These are phyloP conservation scores for Crossocerus cetratus DNA, from an alignment of 2,888 invertebrate species.

Conservation along the genomic window DNA sequence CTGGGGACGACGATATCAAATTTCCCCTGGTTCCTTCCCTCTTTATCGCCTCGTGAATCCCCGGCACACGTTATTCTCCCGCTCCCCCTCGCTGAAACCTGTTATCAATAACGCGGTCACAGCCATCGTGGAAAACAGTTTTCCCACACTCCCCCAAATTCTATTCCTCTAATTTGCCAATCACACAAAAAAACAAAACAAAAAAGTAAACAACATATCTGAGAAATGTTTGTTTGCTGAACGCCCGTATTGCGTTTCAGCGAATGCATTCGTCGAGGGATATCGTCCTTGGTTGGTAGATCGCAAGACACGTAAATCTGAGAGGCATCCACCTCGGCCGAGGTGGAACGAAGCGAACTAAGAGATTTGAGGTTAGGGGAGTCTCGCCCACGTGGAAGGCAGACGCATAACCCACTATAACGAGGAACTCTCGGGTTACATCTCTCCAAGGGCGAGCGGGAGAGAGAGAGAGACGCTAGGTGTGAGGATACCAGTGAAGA, in stretches of 20 bases:
- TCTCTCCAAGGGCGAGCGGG: constrained; percentile 26
- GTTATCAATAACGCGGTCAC: constrained; percentile 24
- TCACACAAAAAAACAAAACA: no score
- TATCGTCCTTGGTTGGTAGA: background rate
- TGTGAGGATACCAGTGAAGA: constrained; percentile 39
- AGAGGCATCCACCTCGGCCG: no score
- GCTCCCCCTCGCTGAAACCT: constrained; percentile 8
- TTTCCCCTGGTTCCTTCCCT: constrained; percentile 41
- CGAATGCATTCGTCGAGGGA: no score
- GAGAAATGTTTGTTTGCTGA: no score
- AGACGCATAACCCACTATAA: constrained; percentile 45
- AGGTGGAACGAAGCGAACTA: constrained; percentile 23
- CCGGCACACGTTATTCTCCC: constrained; percentile 17
- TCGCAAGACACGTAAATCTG: background rate
- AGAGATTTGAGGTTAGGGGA: constrained; percentile 45
- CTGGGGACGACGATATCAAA: constrained; percentile 60
- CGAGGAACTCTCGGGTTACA: constrained; percentile 48
- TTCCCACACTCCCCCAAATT: no score
- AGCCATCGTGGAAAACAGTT: no score
- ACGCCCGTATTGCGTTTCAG: no score
- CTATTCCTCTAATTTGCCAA: no score
- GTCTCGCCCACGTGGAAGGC: constrained; percentile 41
- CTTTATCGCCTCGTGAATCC: constrained; percentile 38
- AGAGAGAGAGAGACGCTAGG: background rate
- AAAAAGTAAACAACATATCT: no score